phyloP scores from a whole-genome alignment of 2,888 invertebrate genomes.

The Nomada ruficornis region DNA sequence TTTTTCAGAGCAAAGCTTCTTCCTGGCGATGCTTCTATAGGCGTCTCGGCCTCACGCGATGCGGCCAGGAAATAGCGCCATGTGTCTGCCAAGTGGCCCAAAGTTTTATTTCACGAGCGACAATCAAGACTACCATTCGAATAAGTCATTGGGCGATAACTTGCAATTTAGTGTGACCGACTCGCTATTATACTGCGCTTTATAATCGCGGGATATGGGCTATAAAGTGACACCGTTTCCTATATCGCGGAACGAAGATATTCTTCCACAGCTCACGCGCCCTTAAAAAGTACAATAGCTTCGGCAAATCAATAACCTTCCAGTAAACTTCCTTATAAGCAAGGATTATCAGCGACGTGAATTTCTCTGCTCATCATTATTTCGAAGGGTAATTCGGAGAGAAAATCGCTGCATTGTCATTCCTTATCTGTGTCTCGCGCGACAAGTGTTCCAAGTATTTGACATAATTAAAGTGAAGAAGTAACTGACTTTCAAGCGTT shows the following conservation, averaged over 20 bases:
- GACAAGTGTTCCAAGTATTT: too few relatives aligned
- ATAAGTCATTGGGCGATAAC: constrained; percentile 6
- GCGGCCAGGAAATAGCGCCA: constrained; percentile 43
- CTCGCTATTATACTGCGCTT: neutral
- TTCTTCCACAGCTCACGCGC: neutral
- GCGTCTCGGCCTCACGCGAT: constrained; percentile 44
- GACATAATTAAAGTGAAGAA: too few relatives aligned
- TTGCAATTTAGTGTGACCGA: neutral
- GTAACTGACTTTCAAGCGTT: too few relatives aligned
- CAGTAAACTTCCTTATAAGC: too few relatives aligned
- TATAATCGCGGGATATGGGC: constrained; percentile 6
- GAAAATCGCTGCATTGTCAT: too few relatives aligned
- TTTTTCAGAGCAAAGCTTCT: constrained; percentile 48
- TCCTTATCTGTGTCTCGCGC: too few relatives aligned
- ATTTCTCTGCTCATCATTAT: too few relatives aligned
- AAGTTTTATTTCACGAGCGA: constrained; percentile 32
- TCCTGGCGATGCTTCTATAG: constrained; percentile 49
- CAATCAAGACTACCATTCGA: constrained; percentile 30
- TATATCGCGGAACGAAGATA: too few relatives aligned
- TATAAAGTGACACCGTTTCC: constrained; percentile 1
- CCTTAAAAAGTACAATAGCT: too few relatives aligned
- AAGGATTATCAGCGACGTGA: too few relatives aligned
- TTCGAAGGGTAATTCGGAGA: too few relatives aligned
- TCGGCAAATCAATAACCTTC: too few relatives aligned
- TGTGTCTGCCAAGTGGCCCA: constrained; percentile 37